These are phyloP conservation scores for Junonia oenone DNA, from an alignment of 2,888 invertebrate species.

Conservation along the genomic window DNA sequence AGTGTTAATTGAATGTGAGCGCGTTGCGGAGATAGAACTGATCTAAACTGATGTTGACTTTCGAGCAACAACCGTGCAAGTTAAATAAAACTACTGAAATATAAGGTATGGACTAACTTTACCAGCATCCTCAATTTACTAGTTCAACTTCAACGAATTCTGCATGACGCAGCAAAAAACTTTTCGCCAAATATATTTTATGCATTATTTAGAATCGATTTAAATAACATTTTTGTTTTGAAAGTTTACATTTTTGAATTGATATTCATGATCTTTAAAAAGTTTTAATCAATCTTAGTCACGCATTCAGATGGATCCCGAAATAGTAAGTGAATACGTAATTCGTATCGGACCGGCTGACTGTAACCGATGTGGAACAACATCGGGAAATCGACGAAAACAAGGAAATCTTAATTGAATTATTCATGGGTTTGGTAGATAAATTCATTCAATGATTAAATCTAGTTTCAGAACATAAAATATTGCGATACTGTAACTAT, in stretches of 20 bases:
- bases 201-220: not conserved
- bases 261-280: not conserved
- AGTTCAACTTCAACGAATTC: not conserved
- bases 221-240: not conserved
- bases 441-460: conserved; percentile 52
- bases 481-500: not conserved
- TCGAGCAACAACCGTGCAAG: not conserved
- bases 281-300: not conserved
- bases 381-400: conserved; percentile 32
- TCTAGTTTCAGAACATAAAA: conserved; percentile 39
- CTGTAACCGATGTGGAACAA: conserved; percentile 22
- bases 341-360: conserved; percentile 13
- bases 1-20: conserved; percentile 67
- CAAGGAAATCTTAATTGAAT: conserved; percentile 48
- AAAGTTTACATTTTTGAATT: not conserved
- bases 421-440: conserved; percentile 51
- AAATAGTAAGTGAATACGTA: conserved; percentile 16
- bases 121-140: not conserved
- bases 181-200: not conserved
- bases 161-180: not conserved
- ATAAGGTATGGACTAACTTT: not conserved
- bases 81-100: not conserved
- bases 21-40: conserved; percentile 36
- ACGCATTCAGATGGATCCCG: conserved; percentile 2
- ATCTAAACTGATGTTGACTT: conserved; percentile 25